Evolutionary conservation across 2,888 invertebrate species (phyloP).

Genomic region (Netelia melanura): DNA sequence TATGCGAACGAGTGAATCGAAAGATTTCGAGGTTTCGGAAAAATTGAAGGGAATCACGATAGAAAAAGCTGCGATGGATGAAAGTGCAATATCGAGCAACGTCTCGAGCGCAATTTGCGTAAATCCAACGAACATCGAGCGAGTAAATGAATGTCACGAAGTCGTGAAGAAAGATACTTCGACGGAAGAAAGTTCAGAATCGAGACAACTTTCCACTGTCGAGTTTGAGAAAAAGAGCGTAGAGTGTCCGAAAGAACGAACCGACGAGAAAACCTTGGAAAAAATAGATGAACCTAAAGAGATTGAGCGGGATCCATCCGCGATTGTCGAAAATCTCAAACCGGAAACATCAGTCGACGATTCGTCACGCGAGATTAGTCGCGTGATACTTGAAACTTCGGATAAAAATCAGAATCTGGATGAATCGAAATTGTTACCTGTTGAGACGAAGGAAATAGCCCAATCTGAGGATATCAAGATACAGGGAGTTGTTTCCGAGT

Average conservation of each 20-base stretch:
- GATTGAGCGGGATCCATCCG: conserved; percentile 12
- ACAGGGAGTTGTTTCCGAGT: neutral
- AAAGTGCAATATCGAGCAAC: conserved; percentile 32
- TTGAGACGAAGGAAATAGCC: neutral
- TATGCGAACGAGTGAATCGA: neutral
- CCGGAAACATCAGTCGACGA: neutral
- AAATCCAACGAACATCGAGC: neutral
- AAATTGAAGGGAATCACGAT: conserved; percentile 29
- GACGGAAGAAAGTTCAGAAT: conserved; percentile 15
- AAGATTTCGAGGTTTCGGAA: conserved; percentile 11
- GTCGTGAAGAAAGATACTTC: neutral
- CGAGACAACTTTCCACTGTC: neutral
- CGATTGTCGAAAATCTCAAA: neutral
- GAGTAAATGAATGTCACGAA: conserved; percentile 2
- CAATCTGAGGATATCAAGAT: neutral
- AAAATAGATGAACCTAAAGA: neutral
- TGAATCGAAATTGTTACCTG: conserved; percentile 3
- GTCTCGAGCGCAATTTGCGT: conserved; percentile 10
- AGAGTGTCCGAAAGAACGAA: conserved; percentile 67
- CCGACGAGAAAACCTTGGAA: neutral
- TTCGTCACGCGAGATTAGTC: neutral
- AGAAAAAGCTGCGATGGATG: conserved; percentile 21
- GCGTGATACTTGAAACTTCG: neutral
- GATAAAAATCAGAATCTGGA: conserved; percentile 46
- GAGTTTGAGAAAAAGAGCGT: conserved; percentile 73